A percentile compares a stretch with the other conserved stretches of the same genome.
Evolutionary conservation across 1,140 invertebrate species (phyloP).

Genomic region (Carposina sasakii): DNA sequence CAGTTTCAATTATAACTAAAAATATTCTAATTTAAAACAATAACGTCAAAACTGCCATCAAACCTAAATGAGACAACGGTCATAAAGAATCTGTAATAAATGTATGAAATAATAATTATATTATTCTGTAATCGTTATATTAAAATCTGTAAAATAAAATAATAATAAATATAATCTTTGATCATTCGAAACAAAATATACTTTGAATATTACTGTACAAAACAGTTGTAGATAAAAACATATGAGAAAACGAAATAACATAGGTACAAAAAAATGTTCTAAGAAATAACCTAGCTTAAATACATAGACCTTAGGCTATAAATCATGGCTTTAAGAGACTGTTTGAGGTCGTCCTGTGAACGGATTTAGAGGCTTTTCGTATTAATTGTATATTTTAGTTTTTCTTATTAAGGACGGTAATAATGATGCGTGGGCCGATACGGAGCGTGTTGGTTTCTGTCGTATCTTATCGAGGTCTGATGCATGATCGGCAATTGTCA

Average conservation of each 20-base stretch:
- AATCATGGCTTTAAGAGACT: constrained; percentile 62
- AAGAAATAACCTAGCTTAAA: constrained; percentile 55
- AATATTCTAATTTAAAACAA: constrained; percentile 37
- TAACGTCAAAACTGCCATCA: constrained; percentile 43
- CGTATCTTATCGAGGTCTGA: constrained; percentile 67
- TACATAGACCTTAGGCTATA: constrained; percentile 51
- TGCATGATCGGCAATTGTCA: constrained; percentile 67
- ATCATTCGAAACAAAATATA: constrained; percentile 64
- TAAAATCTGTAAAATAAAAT: constrained; percentile 49
- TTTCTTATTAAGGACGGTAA: constrained; percentile 59
- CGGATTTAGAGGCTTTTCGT: too few relatives aligned
- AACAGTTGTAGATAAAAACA: constrained; percentile 45
- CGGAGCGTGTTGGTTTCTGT: constrained; percentile 54
- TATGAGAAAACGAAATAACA: constrained; percentile 42
- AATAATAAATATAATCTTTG: constrained; percentile 63
- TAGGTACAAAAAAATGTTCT: constrained; percentile 61
- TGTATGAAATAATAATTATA: constrained; percentile 40
- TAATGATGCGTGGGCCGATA: constrained; percentile 57
- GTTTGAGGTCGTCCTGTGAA: constrained; percentile 39
- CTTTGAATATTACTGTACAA: constrained; percentile 57
- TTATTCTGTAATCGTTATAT: constrained; percentile 53
- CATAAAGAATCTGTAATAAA: constrained; percentile 51
- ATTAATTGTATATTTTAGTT: constrained; percentile 17
- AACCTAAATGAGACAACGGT: constrained; percentile 41
- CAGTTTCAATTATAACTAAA: constrained; percentile 42